These are phyloP conservation scores for Trididemnum nubilum DNA, from an alignment of 23 tunicate genomes.

Conservation along the genomic window DNA sequence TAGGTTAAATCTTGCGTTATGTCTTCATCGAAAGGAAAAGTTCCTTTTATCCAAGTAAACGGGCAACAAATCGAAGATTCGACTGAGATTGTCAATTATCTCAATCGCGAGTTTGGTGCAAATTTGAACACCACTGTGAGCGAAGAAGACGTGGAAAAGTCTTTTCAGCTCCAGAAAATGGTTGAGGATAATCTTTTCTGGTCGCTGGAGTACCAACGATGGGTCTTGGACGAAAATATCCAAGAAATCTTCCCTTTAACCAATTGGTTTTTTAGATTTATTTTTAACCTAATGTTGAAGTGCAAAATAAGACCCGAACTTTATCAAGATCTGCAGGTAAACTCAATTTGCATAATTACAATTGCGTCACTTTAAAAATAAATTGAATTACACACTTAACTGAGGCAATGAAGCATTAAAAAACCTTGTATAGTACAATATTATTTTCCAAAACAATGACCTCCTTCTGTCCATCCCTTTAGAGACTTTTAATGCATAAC, in stretches of 20 bases:
- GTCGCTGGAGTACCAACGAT: conserved; percentile 46
- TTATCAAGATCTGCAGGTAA: background rate
- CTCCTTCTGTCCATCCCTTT: no score
- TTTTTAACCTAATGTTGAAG: background rate
- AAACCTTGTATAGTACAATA: no score
- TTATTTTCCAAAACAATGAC: no score
- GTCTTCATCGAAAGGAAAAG: conserved; percentile 49
- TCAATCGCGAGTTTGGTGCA: conserved; percentile 31
- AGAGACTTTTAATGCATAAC: no score
- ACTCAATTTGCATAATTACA: no score
- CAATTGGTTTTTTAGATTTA: conserved; percentile 20
- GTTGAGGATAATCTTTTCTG: conserved; percentile 49
- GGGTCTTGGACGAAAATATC: conserved; percentile 38
- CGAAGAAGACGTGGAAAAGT: conserved; percentile 31
- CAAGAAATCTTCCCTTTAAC: background rate
- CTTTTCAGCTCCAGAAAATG: conserved; percentile 37
- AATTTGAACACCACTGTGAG: conserved; percentile 34
- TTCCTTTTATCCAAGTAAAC: conserved; percentile 41
- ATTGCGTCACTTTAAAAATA: background rate
- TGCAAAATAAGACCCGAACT: conserved; percentile 12
- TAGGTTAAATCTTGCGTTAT: conserved; percentile 20
- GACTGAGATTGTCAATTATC: conserved; percentile 29
- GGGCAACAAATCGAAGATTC: conserved; percentile 51
- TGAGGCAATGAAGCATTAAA: no score
- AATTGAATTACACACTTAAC: no score